Evolutionary conservation across 2,888 invertebrate species (phyloP), one percentile per base, ranked within the genome.

Genomic region (Patella pellucida): DNA sequence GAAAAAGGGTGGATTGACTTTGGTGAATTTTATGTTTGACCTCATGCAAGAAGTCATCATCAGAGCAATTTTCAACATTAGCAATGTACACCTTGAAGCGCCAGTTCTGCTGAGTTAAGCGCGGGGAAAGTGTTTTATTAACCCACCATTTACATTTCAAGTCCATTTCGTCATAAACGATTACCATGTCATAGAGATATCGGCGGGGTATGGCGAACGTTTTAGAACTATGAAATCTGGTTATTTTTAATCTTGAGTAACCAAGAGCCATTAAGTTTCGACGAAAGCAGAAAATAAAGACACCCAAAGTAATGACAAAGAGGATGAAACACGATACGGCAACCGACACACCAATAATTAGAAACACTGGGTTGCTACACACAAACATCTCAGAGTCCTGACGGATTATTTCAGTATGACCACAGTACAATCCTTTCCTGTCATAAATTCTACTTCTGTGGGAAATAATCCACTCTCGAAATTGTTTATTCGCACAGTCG

Each of bases 61-160:
- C 19, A 11, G 19, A 23, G 14, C 23, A 23, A 23, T 16, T 52
- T 2, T 41, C 71, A n/a, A 50, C 27, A 15, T 27, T 62, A 9
- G 77, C 74, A 68, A 71, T 69, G 41, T 77, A 71, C 52, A 77
- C 72, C 31, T 56, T 50, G 27, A 77, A 69, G n/a, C 72, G 50
- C 72, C 77, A 74, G 11, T 54, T 50, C 3, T 71, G 50, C 14
- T 31, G 15, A 19, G 71, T 74, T 15, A 77, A 72, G 1, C 73
- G 68, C 2, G 77, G 74, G 4, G 75, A 15, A 2, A 77, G 70
- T 5, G 72, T 62, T n/a, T 52, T 69, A 31, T 74, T 74, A 52
- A 77, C 75, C 77, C 77, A 77, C 77, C 77, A 77, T 62, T 54
- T 68, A 11, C 71, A 72, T 70, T 77, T 77, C 27, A 70, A 31